Evolutionary conservation across 2,888 invertebrate species (phyloP).

Genomic region (Escarpia spicata): DNA sequence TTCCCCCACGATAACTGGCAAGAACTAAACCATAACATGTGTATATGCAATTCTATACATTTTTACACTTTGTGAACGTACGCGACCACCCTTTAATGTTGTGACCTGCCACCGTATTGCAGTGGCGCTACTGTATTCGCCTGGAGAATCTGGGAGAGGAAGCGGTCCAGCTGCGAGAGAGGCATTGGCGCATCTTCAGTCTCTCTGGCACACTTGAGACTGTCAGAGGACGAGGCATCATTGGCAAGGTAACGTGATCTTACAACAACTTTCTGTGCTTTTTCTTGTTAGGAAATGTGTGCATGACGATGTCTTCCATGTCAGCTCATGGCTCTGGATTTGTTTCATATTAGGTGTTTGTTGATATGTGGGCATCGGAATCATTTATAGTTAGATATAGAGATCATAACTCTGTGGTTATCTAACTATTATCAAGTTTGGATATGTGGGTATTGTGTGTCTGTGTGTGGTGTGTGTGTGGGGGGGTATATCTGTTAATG

Average conservation of each 20-base stretch:
- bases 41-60: neutral
- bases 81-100: neutral
- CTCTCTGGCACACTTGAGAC: constrained; percentile 88
- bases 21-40: no score
- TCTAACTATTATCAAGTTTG: no score
- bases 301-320: neutral
- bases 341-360: neutral
- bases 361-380: no score
- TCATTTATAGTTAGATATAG: no score
- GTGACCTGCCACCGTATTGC: neutral
- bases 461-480: no score
- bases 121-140: constrained; percentile 96
- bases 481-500: no score
- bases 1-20: no score
- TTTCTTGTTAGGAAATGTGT: neutral
- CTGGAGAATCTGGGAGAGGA: constrained; percentile 91
- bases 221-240: constrained; percentile 88
- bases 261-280: neutral
- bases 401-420: no score
- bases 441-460: no score
- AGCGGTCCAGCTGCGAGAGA: constrained; percentile 88
- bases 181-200: constrained; percentile 98
- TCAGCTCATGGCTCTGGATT: neutral
- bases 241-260: constrained; percentile 74
- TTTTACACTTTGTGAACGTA: no score